Percentiles rank a stretch among this genome's conserved stretches.
phyloP scores from a whole-genome alignment of 2,113 vertebrate genomes.

The Ictalurus punctatus region DNA sequence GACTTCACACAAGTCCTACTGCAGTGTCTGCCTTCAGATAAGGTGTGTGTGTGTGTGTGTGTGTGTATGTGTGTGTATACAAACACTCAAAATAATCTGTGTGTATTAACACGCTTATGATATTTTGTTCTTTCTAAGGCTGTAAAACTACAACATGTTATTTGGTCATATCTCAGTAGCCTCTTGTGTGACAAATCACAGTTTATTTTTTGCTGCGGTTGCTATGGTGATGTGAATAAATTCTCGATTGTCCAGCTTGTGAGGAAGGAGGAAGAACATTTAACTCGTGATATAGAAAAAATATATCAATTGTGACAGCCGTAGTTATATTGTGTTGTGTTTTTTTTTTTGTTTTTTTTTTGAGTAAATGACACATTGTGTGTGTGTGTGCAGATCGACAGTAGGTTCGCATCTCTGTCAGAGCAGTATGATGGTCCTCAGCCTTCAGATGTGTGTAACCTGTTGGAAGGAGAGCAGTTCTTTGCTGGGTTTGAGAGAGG shows the following conservation, averaged over 20 bases:
- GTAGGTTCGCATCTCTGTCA: slow-evolving; percentile 77
- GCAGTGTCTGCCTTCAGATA: slow-evolving; percentile 87
- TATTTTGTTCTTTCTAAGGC: neutral
- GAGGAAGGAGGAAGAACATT: neutral
- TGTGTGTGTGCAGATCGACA: slow-evolving; percentile 73
- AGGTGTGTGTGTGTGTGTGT: slow-evolving; percentile 68
- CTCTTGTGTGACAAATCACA: neutral
- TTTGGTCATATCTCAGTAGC: neutral
- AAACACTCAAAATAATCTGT: neutral
- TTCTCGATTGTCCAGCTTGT: neutral
- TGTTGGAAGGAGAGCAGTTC: slow-evolving; percentile 95
- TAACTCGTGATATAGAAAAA: neutral
- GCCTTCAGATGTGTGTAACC: slow-evolving; percentile 90
- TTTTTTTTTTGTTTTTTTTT: neutral
- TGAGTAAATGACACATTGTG: neutral
- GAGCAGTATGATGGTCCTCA: slow-evolving; percentile 87
- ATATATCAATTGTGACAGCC: neutral
- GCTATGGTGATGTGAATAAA: neutral
- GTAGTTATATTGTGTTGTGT: neutral
- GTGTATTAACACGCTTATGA: neutral
- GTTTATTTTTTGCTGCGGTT: neutral
- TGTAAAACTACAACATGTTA: neutral
- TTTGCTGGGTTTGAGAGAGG: slow-evolving; percentile 93
- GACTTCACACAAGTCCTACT: slow-evolving; percentile 90
- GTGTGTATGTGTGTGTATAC: neutral